Evolutionary conservation across 2,113 vertebrate species (phyloP), one percentile per base, ranked within the genome.

Genomic region (Sporophila hypoxantha): DNA sequence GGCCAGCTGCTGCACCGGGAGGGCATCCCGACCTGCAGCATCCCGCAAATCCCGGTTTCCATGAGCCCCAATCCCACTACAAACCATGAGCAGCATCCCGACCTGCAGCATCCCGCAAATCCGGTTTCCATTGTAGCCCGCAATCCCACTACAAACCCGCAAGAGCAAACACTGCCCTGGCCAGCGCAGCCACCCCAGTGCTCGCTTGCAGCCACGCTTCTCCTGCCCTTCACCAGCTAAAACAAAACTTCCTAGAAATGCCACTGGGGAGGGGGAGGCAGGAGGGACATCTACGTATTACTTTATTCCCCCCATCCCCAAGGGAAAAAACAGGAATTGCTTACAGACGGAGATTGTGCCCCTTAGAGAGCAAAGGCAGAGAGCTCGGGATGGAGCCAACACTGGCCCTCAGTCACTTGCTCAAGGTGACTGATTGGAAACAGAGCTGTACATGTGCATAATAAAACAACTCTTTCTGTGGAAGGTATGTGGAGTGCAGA

Each of bases 401-500:
- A 89, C 81, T 87, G 85, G 87, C 83, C 37, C 87, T 86, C 91
- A 91, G 88, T 92, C 85, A 84, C 49, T 61, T 17, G 41, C 88
- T 94, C 93, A 95, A 94, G 94, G 94, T 96, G 93, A 89, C 90
- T 96, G 95, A 91, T 70, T 80, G 93, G 78, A 92, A 95, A 76
- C 92, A 92, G 93, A 91, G 87, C 79, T 85, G 87, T 56, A 11
- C 30, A 79, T 85, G 89, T 87, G 78, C 92, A 94, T 76, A 92
- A 95, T 93, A 95, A 96, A 92, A 75, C 90, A 92, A 75, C 62
- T 68, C 95, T 95, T 95, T 95, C 89, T 91, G 89, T 87, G 87
- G 93, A 95, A 95, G 93, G 93, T 88, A 95, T 93, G 91, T 44
- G 82, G 84, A 69, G 82, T 91, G 94, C 94, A 94, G 91, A 89